Percentiles rank a stretch among this genome's conserved stretches.
phyloP scores from a whole-genome alignment of 2,113 vertebrate species.

The Fregata magnificens region DNA sequence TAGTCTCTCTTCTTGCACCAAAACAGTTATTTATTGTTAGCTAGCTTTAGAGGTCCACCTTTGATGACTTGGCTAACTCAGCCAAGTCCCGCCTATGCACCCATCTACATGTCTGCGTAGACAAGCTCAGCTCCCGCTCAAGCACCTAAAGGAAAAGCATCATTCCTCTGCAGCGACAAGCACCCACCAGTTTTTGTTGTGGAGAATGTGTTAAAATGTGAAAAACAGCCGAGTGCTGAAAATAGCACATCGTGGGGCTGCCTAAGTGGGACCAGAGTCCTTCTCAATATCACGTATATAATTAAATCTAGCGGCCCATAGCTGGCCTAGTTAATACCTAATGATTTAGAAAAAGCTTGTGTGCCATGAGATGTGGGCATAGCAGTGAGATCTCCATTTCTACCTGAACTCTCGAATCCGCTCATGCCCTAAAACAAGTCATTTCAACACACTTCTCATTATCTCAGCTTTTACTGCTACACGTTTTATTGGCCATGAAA shows the following conservation, averaged over 20 bases:
- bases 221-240: not conserved
- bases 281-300: not conserved
- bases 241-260: not conserved
- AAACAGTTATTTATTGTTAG: not conserved
- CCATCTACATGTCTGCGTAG: not conserved
- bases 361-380: not conserved
- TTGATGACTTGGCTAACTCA: not conserved
- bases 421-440: not conserved
- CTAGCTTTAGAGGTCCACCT: not conserved
- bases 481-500: not conserved
- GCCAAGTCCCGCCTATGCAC: not conserved
- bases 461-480: not conserved
- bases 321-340: not conserved
- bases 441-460: not conserved
- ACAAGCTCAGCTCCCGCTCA: not conserved
- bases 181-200: not conserved
- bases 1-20: not conserved
- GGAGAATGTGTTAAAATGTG: not conserved
- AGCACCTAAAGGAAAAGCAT: not conserved
- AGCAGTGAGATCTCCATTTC: not conserved
- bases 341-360: not conserved
- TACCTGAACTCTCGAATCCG: not conserved
- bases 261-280: not conserved
- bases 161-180: not conserved
- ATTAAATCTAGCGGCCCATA: not conserved